phyloP scores from a whole-genome alignment of 2,888 invertebrate species.

The Laspeyria flexula region DNA sequence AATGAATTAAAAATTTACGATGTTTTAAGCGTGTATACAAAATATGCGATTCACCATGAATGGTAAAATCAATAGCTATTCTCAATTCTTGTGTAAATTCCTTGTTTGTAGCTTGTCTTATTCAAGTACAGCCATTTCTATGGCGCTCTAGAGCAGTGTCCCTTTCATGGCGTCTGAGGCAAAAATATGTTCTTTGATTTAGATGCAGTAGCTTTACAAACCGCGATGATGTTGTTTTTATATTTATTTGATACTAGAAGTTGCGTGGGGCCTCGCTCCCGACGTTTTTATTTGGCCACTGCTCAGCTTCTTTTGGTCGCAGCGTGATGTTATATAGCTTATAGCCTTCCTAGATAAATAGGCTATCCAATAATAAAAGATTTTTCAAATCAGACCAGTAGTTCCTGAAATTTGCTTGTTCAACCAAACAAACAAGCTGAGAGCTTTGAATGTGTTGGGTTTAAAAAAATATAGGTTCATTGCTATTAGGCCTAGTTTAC shows the following conservation, averaged over 20 bases:
- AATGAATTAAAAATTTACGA: constrained; percentile 3
- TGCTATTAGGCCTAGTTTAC: no score
- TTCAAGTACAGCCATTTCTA: constrained; percentile 38
- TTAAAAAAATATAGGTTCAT: no score
- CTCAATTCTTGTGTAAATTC: constrained; percentile 44
- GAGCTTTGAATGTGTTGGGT: no score
- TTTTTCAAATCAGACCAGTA: no score
- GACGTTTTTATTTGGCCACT: no score
- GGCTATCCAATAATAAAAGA: no score
- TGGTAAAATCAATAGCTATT: constrained; percentile 47
- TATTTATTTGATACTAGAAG: not conserved
- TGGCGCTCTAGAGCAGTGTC: constrained; percentile 25
- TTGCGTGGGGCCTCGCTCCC: no score
- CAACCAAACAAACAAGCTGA: no score
- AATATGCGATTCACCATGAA: constrained; percentile 38
- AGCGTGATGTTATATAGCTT: no score
- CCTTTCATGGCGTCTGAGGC: constrained; percentile 39
- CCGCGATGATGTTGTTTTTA: constrained; percentile 19
- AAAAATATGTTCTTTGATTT: constrained; percentile 44
- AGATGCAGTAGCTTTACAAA: constrained; percentile 33
- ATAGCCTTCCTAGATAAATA: no score
- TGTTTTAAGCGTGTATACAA: constrained; percentile 17
- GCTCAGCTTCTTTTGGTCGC: no score
- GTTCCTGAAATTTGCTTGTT: no score
- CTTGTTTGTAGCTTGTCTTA: constrained; percentile 43